These are phyloP conservation scores for Cephalophus harveyi DNA, from an alignment of 2,113 vertebrate genomes.

Conservation along the genomic window DNA sequence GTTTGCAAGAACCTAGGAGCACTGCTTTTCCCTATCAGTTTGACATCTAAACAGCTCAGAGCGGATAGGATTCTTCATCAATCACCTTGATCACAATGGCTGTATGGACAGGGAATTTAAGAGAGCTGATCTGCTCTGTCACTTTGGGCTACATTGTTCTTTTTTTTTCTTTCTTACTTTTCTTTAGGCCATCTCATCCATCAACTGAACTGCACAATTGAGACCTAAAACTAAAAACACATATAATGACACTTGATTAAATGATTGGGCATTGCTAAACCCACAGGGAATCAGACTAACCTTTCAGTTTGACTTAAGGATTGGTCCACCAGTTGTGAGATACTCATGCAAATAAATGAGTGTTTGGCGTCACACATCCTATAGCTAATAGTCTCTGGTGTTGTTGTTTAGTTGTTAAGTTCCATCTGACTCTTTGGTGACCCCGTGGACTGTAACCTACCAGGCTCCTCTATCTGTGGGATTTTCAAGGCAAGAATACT, in stretches of 20 bases:
- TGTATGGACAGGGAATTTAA: conserved; percentile 66
- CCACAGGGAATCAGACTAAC: not conserved
- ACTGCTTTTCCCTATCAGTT: not conserved
- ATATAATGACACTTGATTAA: conserved; percentile 28
- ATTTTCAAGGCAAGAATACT: not conserved
- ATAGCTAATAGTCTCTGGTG: not conserved
- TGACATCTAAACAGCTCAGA: conserved; percentile 66
- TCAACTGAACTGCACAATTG: conserved; percentile 70
- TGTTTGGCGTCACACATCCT: accelerated
- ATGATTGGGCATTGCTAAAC: not conserved
- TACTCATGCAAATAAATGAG: not conserved
- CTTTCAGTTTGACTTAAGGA: not conserved
- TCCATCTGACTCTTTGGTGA: not conserved
- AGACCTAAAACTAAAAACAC: conserved; percentile 47
- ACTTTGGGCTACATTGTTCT: conserved; percentile 64
- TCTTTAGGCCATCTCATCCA: conserved; percentile 73
- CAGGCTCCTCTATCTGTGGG: not conserved
- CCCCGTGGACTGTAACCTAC: not conserved
- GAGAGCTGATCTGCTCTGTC: conserved; percentile 65
- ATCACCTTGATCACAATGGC: conserved; percentile 63
- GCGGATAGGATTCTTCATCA: conserved; percentile 64
- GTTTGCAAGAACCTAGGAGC: not conserved
- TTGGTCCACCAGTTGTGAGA: not conserved
- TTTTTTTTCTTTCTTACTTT: conserved; percentile 61
- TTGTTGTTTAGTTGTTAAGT: not conserved